Conservation (phyloP, 2,113 vertebrate genomes). For the Neodontobutis hainanensis region DNA sequence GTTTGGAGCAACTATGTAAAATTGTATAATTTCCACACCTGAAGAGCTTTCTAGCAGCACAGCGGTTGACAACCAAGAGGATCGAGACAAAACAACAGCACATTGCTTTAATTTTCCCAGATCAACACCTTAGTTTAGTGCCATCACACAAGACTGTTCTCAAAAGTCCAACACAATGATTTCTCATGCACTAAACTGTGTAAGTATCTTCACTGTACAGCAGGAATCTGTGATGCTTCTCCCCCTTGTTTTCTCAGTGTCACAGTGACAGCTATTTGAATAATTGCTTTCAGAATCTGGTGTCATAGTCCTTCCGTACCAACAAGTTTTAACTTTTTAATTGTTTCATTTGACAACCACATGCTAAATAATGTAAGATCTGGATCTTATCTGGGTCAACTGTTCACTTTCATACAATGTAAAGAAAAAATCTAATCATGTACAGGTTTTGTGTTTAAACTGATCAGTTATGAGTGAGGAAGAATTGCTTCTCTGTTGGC, state of each 20-base stretch:
- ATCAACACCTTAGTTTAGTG: conserved; percentile 29
- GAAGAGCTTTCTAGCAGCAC: no score
- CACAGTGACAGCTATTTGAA: conserved; percentile 67
- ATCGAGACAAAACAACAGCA: background rate
- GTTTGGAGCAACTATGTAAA: no score
- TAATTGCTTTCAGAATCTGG: conserved; percentile 72
- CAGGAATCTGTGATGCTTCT: conserved; percentile 39
- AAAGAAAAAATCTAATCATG: no score
- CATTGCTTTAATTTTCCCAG: conserved; percentile 26
- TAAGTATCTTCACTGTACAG: conserved; percentile 33
- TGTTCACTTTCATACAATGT: no score
- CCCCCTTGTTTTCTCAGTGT: conserved; percentile 54
- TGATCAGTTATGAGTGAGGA: no score
- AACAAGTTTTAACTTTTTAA: conserved; percentile 40
- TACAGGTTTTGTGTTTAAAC: no score
- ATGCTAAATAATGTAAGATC: no score
- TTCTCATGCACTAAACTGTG: conserved; percentile 25
- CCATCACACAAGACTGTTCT: conserved; percentile 38
- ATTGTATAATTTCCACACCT: no score
- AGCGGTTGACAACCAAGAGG: no score
- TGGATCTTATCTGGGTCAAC: no score
- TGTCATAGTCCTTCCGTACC: conserved; percentile 69
- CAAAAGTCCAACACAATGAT: conserved; percentile 43
- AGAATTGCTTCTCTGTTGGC: no score
- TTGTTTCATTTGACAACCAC: no score